Conservation (phyloP, 2,113 vertebrate species). For the Orientallactaga bullata region DNA sequence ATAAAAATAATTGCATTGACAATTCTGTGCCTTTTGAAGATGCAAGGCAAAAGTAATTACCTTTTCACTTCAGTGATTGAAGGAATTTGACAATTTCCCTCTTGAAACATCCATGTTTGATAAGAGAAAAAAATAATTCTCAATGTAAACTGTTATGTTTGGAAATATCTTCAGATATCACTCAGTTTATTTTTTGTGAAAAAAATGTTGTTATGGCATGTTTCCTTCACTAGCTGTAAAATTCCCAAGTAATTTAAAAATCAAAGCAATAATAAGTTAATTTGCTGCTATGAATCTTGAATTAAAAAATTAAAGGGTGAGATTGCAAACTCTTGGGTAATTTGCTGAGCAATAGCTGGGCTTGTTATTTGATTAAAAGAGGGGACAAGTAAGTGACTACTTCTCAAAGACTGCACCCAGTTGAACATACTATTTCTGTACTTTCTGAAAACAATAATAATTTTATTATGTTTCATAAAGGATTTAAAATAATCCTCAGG, state of each 20-base stretch:
- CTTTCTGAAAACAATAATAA: background rate
- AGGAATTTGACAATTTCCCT: background rate
- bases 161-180: background rate
- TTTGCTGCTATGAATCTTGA: background rate
- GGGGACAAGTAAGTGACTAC: background rate
- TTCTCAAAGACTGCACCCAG: background rate
- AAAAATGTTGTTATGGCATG: background rate
- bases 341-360: background rate
- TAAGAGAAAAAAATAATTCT: background rate
- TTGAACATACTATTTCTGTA: slow-evolving; percentile 20
- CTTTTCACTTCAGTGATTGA: background rate
- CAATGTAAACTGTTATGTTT: background rate
- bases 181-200: background rate
- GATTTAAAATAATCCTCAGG: slow-evolving; percentile 54
- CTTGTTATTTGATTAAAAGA: background rate
- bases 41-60: background rate
- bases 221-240: background rate
- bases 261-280: background rate
- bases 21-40: background rate
- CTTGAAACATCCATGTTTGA: background rate
- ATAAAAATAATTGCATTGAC: background rate
- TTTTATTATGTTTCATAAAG: slow-evolving; percentile 50
- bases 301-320: background rate
- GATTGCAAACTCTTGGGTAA: background rate
- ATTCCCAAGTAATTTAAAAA: slow-evolving; percentile 21